A percentile compares a stretch with the other conserved stretches of the same genome.
phyloP scores from a whole-genome alignment of 2,113 vertebrate genomes.

The Naja naja region DNA sequence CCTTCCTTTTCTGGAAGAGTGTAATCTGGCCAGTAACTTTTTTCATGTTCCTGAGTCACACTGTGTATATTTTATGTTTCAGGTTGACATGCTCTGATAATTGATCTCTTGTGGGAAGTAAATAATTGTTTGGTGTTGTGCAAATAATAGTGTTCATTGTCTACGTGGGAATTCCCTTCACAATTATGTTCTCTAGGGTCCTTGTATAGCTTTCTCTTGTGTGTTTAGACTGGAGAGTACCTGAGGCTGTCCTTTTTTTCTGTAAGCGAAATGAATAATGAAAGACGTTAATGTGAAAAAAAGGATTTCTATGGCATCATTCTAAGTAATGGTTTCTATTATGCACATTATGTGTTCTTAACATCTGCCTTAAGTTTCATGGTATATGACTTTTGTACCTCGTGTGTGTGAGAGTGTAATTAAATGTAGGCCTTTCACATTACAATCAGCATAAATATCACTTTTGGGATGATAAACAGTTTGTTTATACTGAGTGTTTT shows the following conservation, averaged over 20 bases:
- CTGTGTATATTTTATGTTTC: not conserved
- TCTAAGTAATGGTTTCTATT: not conserved
- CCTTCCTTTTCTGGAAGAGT: not conserved
- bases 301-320: not conserved
- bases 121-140: not conserved
- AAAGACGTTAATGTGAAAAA: not conserved
- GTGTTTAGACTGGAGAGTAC: not conserved
- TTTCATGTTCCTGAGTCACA: not conserved
- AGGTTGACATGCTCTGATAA: not conserved
- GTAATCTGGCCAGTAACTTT: not conserved
- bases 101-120: not conserved
- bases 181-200: not conserved
- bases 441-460: not conserved
- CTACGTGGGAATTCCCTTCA: not conserved
- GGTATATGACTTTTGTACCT: fast-evolving
- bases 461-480: not conserved
- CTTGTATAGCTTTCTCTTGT: not conserved
- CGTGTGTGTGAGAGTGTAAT: not conserved
- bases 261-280: conserved; percentile 11
- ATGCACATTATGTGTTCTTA: not conserved
- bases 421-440: not conserved
- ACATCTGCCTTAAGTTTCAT: not conserved
- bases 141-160: not conserved
- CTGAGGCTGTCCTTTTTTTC: not conserved
- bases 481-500: not conserved